A percentile compares a stretch with the other conserved stretches of the same genome.
These are phyloP conservation scores for Alentia gelatinosa DNA, from an alignment of 2,888 invertebrate species.

Conservation along the genomic window DNA sequence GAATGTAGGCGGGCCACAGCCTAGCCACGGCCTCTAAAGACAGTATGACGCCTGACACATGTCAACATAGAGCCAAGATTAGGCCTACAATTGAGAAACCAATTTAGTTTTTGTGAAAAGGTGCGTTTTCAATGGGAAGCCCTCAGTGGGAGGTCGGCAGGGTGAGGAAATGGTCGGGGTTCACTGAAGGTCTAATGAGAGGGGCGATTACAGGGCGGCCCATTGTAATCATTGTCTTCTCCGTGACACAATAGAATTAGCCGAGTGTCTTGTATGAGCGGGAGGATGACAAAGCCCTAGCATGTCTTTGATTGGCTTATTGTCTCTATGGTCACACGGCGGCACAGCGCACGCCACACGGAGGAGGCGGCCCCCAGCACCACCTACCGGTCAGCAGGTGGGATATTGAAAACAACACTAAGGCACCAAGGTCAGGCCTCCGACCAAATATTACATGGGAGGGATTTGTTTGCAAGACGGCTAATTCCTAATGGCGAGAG, in stretches of 20 bases:
- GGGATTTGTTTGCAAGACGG: no score
- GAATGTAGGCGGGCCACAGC: no score
- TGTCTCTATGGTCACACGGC: not conserved
- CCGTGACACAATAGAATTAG: not conserved
- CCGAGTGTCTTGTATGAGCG: not conserved
- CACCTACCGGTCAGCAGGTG: not conserved
- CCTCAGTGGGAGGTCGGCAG: no score
- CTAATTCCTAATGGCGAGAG: not conserved
- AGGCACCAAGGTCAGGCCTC: not conserved
- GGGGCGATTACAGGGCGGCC: not conserved
- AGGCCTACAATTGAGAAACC: not conserved
- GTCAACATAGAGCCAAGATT: no score
- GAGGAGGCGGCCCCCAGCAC: not conserved
- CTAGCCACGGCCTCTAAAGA: no score
- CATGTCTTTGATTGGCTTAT: not conserved
- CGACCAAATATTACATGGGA: no score
- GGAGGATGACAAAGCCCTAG: not conserved
- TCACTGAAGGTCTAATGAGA: not conserved
- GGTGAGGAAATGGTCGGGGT: no score
- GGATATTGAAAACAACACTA: not conserved
- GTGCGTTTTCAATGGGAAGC: not conserved
- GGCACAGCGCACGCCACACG: no score
- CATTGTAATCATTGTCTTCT: not conserved
- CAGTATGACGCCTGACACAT: no score
- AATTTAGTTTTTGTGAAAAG: not conserved